Conservation (phyloP, 2,888 invertebrate genomes). For the Tubulanus polymorphus region DNA sequence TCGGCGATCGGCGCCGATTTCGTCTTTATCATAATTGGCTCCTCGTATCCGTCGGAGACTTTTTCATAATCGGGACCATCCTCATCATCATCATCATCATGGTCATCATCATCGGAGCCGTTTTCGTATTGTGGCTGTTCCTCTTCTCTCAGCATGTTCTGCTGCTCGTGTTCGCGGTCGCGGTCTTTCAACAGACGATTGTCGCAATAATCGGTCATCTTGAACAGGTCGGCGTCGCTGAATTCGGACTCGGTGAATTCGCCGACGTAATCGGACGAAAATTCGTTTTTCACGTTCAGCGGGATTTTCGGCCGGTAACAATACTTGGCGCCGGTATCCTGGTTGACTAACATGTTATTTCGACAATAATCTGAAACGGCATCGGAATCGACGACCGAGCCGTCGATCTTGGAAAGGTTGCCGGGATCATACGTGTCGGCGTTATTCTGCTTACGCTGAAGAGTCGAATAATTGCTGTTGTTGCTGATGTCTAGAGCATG, state of each 20-base stretch:
- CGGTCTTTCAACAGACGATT: not conserved
- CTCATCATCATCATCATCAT: too few species aligned
- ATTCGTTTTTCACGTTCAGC: not conserved
- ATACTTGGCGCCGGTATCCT: not conserved
- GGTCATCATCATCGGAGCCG: too few species aligned
- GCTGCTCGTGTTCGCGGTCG: not conserved
- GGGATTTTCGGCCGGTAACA: not conserved
- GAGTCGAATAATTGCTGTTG: not conserved
- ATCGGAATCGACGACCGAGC: conserved; percentile 46
- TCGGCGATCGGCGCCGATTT: not conserved
- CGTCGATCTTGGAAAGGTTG: conserved; percentile 42
- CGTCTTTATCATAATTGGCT: not conserved
- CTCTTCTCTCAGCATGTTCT: not conserved
- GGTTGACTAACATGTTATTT: conserved; percentile 24
- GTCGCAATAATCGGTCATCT: not conserved
- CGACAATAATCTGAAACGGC: conserved; percentile 41
- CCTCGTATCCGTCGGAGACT: conserved; percentile 2
- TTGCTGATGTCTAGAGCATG: conserved; percentile 1
- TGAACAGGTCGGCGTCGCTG: not conserved
- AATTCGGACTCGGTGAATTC: not conserved
- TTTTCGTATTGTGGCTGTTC: too few species aligned
- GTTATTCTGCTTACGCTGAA: too few species aligned
- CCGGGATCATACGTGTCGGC: too few species aligned
- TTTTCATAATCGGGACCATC: too few species aligned
- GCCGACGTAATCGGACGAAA: not conserved